Percentiles rank a stretch among this genome's conserved stretches.
These are phyloP conservation scores for Pogonus chalceus DNA, from an alignment of 1,140 invertebrate species.

Conservation along the genomic window DNA sequence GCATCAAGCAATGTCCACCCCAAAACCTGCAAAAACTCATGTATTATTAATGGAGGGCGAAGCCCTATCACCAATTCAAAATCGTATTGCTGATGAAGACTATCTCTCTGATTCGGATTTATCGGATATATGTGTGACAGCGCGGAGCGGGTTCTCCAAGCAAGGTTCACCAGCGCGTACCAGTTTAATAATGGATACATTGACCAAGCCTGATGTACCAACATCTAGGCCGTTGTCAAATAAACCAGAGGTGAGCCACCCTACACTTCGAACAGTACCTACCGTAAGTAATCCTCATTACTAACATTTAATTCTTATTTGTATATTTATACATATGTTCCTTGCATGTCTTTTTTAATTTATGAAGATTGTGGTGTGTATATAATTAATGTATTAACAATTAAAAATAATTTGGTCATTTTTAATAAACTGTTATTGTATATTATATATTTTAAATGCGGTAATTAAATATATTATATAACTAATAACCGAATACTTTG, in stretches of 20 bases:
- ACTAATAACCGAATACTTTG: no score
- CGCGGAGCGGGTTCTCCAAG: constrained; percentile 18
- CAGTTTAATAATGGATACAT: constrained; percentile 6
- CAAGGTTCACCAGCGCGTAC: neutral
- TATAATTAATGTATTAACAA: no score
- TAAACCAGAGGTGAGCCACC: constrained; percentile 1
- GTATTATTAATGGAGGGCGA: constrained; percentile 21
- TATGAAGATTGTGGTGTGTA: no score
- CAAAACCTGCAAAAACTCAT: constrained; percentile 21
- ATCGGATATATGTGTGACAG: constrained; percentile 15
- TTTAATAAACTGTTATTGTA: no score
- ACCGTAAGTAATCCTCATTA: constrained; percentile 4
- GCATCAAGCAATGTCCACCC: constrained; percentile 30
- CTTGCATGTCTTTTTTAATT: no score
- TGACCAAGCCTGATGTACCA: neutral
- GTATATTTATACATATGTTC: no score
- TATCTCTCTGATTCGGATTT: constrained; percentile 26
- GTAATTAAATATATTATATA: no score
- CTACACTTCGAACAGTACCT: neutral
- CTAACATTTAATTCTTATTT: neutral
- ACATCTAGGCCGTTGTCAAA: neutral
- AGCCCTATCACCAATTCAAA: constrained; percentile 26
- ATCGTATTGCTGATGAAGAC: constrained; percentile 14
- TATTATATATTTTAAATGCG: no score
- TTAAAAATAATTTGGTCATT: no score